Base-by-base conservation (phyloP, 2,888 invertebrate species). In the Nycteola revayana region DNA sequence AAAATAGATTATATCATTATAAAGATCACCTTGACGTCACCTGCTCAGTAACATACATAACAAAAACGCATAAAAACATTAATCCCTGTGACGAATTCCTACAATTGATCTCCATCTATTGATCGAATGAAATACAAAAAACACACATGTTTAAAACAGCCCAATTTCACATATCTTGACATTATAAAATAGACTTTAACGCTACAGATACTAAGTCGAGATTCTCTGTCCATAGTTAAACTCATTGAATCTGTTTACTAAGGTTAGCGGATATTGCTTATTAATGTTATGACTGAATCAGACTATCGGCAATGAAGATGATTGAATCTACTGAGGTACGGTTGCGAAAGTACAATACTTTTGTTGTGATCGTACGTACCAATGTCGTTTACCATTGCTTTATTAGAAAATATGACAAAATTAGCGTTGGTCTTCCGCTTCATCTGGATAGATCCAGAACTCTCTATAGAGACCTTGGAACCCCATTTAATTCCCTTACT, bases 251-350 rank as follows among this genome's bases (percentile, higher is more conserved):
- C 61, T 64, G 72, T 72, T 66, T 69, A 70, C 61, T 24, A 75
- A 81, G 75, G 77, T 73, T 73, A 79, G 55, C 77, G 85, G 85
- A 86, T 86, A 86, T 85, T 60, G 69, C 75, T 82, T 82, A 83
- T 83, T 83, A 83, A 83, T 83, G 76, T 73, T 71, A 74, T 66
- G 72, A 67, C 68, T 75, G 78, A 67, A 75, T 75, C 75, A 58
- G 68, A 63, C 73, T 77, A 83, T 83, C 75, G 79, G 63, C 81
- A 82, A 81, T 83, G 73, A 75, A 75, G 68, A 73, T 71, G 75
- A 76, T 76, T 68, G 72, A 72, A 57, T 62, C 59, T 60, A 57
- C 57, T 60, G 55, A 59, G 45, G 58, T 58, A 49, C 18, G 31
- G 2, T 32, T 22, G 39, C 17, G 23, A 2, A 21, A 32, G 36